Conservation (phyloP, 1,140 invertebrate genomes). For the Acromyrmex echinatior region DNA sequence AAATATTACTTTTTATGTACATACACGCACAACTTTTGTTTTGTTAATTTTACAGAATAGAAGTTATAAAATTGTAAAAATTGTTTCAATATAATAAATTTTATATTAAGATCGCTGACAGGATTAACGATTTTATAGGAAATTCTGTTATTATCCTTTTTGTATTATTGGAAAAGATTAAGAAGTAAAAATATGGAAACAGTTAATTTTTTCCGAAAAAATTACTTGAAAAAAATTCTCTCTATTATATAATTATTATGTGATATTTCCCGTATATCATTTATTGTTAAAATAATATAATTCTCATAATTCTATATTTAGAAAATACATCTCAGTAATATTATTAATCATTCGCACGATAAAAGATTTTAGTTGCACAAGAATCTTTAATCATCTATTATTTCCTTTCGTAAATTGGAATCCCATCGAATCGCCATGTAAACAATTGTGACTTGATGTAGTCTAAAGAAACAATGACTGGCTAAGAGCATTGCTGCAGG, state of each 20-base stretch:
- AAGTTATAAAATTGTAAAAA: background rate
- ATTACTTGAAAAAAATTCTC: background rate
- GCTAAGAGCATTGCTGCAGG: background rate
- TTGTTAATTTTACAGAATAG: background rate
- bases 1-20: conserved; percentile 13
- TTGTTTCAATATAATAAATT: background rate
- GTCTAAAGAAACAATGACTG: conserved; percentile 15
- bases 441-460: background rate
- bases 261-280: background rate
- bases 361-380: background rate
- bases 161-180: background rate
- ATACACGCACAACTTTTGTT: background rate
- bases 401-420: background rate
- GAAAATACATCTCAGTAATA: background rate
- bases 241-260: background rate
- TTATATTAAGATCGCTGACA: background rate
- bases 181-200: background rate
- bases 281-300: background rate
- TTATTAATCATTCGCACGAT: background rate
- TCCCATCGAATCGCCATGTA: background rate
- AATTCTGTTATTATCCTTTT: background rate
- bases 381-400: background rate
- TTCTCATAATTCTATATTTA: background rate
- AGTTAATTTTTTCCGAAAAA: background rate
- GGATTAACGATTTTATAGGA: background rate